phyloP scores from a whole-genome alignment of 2,888 invertebrate species.

The Alitta virens region DNA sequence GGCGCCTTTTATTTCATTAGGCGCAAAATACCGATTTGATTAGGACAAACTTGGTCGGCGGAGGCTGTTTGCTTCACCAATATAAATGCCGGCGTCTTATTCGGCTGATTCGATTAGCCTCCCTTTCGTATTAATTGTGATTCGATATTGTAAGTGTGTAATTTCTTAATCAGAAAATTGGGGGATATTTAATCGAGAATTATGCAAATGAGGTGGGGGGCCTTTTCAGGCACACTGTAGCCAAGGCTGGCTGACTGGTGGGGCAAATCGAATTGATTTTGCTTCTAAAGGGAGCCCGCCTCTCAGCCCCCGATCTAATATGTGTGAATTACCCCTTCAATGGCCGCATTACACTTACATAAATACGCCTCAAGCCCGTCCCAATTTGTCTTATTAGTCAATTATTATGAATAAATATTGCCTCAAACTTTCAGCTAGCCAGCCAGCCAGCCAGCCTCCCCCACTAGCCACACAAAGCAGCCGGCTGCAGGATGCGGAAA shows the following conservation, averaged over 20 bases:
- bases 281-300: neutral
- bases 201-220: constrained; percentile 16
- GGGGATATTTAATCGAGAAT: constrained; percentile 22
- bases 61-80: constrained; percentile 13
- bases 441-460: too few relatives aligned
- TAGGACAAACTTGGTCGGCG: neutral
- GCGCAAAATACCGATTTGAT: constrained; percentile 17
- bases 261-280: neutral
- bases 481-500: too few relatives aligned
- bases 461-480: too few relatives aligned
- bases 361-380: constrained; percentile 4
- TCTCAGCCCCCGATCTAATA: neutral
- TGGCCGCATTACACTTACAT: constrained; percentile 8
- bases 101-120: constrained; percentile 11
- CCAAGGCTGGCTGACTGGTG: neutral
- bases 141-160: constrained; percentile 22
- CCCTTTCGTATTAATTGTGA: constrained; percentile 21
- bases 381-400: constrained; percentile 13
- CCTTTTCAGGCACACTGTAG: neutral
- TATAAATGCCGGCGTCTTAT: constrained; percentile 11
- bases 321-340: neutral
- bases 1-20: constrained; percentile 17
- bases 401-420: neutral
- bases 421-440: too few relatives aligned
- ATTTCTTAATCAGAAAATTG: constrained; percentile 24